Evolutionary conservation across 2,888 invertebrate genomes (phyloP).

Genomic region (Acanthopleura granulata): DNA sequence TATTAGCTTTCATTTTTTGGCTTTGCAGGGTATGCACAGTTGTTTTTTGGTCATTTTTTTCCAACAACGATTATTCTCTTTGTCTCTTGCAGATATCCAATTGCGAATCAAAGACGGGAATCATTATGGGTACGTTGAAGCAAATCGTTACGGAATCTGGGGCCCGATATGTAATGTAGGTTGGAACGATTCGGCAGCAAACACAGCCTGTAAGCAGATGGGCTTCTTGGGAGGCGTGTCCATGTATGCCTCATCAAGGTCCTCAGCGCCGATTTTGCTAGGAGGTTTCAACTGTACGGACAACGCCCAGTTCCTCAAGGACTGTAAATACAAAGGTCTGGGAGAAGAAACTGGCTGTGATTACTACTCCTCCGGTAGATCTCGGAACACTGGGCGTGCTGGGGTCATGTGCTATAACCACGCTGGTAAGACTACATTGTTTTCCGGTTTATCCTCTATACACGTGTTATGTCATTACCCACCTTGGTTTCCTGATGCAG

Average conservation of each 20-base stretch:
- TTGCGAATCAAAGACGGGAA: constrained; percentile 33
- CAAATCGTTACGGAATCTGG: constrained; percentile 80
- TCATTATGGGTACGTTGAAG: constrained; percentile 77
- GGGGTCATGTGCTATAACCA: constrained; percentile 52
- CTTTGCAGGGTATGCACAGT: too few species aligned
- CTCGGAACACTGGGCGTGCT: constrained; percentile 34
- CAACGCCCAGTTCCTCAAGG: constrained; percentile 33
- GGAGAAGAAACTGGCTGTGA: constrained; percentile 38
- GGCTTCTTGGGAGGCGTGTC: constrained; percentile 51
- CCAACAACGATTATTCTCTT: neutral
- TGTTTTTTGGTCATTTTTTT: too few species aligned
- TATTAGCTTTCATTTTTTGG: too few species aligned
- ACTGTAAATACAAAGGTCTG: constrained; percentile 38
- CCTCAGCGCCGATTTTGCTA: constrained; percentile 37
- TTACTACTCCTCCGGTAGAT: constrained; percentile 13
- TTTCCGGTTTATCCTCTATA: too few species aligned
- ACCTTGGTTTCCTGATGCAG: too few species aligned
- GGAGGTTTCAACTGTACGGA: constrained; percentile 44
- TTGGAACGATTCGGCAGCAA: constrained; percentile 51
- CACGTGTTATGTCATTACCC: too few species aligned
- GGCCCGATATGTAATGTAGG: constrained; percentile 72
- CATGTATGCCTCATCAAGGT: constrained; percentile 38
- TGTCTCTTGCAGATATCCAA: constrained; percentile 33
- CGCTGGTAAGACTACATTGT: constrained; percentile 32
- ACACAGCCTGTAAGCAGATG: constrained; percentile 45